A percentile compares a stretch with the other conserved stretches of the same genome.
These are phyloP conservation scores for Aurelia coerulea DNA, from an alignment of 30 jellyfish, hydroid and myxozoan genomes.

Conservation along the genomic window DNA sequence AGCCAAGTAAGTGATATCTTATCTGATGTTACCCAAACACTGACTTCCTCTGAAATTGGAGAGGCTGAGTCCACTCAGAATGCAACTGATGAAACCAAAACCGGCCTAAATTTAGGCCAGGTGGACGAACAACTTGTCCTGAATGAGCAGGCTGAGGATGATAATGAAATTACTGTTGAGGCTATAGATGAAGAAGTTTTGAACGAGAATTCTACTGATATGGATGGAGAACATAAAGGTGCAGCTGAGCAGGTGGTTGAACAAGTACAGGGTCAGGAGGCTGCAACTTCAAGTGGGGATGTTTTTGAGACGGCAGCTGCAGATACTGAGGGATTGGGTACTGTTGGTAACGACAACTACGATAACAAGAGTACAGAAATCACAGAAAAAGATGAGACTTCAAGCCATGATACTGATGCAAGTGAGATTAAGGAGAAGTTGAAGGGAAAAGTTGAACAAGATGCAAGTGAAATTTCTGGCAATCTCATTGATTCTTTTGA, in stretches of 20 bases:
- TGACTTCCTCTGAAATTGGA: too few relatives aligned
- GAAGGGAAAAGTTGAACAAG: not conserved
- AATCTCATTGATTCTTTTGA: too few relatives aligned
- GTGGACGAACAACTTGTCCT: too few relatives aligned
- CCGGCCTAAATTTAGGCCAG: too few relatives aligned
- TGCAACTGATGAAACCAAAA: too few relatives aligned
- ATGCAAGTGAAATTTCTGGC: too few relatives aligned
- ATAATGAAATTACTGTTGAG: not conserved
- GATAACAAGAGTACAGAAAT: too few relatives aligned
- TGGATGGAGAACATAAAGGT: not conserved
- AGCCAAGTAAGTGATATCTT: slow-evolving; percentile 1
- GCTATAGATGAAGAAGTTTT: not conserved
- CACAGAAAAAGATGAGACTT: too few relatives aligned
- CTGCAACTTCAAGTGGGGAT: not conserved
- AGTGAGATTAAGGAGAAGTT: too few relatives aligned
- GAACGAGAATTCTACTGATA: not conserved
- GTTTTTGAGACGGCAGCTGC: not conserved
- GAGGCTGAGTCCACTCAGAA: too few relatives aligned
- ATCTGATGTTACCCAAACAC: too few relatives aligned
- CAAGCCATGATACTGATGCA: too few relatives aligned
- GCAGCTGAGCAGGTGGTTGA: not conserved
- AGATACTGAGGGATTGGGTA: not conserved
- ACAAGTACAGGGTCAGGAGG: not conserved
- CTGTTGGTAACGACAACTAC: not conserved
- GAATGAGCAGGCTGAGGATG: not conserved